These are phyloP conservation scores for Pseudomugil gertrudae DNA, from an alignment of 2,797 vertebrate species.

Conservation along the genomic window DNA sequence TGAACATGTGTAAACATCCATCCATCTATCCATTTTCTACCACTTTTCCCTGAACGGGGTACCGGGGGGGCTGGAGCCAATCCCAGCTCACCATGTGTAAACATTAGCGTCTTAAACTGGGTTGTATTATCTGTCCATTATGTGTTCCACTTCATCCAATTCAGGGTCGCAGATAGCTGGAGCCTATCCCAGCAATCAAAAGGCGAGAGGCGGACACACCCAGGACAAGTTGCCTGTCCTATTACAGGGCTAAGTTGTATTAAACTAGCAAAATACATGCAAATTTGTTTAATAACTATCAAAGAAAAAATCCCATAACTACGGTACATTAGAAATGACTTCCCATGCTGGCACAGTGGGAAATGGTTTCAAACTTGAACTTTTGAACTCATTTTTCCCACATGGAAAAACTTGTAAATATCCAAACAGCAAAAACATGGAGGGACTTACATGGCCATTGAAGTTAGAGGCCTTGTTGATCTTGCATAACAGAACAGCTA, in stretches of 20 bases:
- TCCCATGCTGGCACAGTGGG: not conserved
- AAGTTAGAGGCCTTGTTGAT: not conserved
- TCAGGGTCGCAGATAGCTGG: no score
- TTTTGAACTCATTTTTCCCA: not conserved
- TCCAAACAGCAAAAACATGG: not conserved
- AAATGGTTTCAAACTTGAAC: not conserved
- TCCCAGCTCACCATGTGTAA: no score
- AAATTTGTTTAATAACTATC: not conserved
- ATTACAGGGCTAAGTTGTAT: not conserved
- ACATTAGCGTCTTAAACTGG: not conserved
- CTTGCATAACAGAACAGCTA: not conserved
- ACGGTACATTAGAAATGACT: not conserved
- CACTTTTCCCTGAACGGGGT: no score
- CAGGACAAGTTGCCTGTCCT: no score
- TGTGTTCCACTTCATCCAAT: no score
- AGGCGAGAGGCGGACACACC: no score
- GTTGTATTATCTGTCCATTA: no score
- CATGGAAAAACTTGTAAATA: not conserved
- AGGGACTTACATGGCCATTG: not conserved
- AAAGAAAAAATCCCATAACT: not conserved
- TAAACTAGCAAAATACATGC: conserved; percentile 2
- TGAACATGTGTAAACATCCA: not conserved
- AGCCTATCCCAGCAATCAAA: no score
- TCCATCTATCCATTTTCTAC: no score
- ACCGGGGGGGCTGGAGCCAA: no score